Conservation (phyloP, 2,888 invertebrate species). For the Cepaea hortensis region DNA sequence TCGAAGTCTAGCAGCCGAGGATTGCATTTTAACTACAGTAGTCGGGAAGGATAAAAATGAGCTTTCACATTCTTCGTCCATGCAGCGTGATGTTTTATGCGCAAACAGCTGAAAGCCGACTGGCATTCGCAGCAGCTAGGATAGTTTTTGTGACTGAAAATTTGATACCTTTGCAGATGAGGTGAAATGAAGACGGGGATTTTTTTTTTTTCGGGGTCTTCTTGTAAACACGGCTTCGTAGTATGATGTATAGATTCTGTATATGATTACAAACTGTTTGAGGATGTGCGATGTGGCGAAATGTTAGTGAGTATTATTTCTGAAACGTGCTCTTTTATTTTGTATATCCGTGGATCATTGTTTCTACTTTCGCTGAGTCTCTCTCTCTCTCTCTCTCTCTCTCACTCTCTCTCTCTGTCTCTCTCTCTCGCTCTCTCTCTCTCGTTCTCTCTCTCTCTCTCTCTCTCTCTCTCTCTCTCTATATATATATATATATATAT, state of each 20-base stretch:
- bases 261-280: not conserved
- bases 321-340: no score
- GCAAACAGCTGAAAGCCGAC: conserved; percentile 1
- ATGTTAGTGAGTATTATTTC: not conserved
- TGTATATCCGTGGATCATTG: no score
- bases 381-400: no score
- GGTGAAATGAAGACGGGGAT: not conserved
- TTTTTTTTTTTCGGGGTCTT: no score
- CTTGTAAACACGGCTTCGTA: no score
- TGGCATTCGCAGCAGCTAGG: not conserved
- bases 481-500: no score
- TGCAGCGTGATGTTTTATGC: not conserved
- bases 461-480: no score
- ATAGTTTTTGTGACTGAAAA: not conserved
- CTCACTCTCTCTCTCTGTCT: no score
- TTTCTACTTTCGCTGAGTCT: no score
- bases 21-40: not conserved
- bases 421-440: no score
- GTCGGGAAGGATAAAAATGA: not conserved
- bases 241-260: not conserved
- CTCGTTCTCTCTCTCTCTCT: no score
- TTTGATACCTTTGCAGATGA: not conserved
- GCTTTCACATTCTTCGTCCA: not conserved
- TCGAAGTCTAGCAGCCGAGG: not conserved
- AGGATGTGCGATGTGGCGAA: not conserved